phyloP scores from a whole-genome alignment of 1,140 invertebrate genomes.

The Drosophila mojavensis region DNA sequence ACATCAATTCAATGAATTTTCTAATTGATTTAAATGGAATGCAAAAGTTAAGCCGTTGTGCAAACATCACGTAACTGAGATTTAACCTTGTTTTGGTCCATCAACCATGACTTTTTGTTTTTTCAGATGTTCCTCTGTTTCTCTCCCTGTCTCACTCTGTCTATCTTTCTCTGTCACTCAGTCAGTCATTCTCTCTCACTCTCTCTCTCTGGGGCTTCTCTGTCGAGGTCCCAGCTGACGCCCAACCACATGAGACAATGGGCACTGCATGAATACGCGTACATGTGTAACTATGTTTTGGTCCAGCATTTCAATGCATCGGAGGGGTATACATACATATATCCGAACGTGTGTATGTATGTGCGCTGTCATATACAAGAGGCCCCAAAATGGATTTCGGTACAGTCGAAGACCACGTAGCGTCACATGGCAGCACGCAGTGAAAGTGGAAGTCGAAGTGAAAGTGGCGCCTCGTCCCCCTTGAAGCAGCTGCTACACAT shows the following conservation, averaged over 20 bases:
- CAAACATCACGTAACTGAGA: slow-evolving; percentile 64
- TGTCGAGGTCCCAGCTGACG: slow-evolving; percentile 43
- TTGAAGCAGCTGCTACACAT: slow-evolving; percentile 42
- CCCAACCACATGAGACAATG: slow-evolving; percentile 57
- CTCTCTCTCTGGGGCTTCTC: not conserved
- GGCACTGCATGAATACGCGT: slow-evolving; percentile 54
- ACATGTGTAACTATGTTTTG: slow-evolving; percentile 72
- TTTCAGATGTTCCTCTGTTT: slow-evolving; percentile 7
- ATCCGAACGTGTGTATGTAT: not conserved
- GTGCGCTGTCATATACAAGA: not conserved
- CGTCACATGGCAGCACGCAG: slow-evolving; percentile 56
- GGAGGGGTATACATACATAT: not conserved
- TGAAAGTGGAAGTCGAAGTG: slow-evolving; percentile 70
- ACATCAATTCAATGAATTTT: not conserved
- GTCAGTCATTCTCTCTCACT: not conserved
- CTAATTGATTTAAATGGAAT: slow-evolving; percentile 42
- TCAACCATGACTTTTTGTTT: slow-evolving; percentile 36
- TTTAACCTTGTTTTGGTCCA: slow-evolving; percentile 60
- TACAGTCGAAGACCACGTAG: slow-evolving; percentile 54
- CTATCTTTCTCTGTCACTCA: not conserved
- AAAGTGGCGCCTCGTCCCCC: slow-evolving; percentile 53
- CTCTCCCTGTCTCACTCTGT: not conserved
- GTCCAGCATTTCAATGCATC: slow-evolving; percentile 69
- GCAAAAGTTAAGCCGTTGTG: not conserved
- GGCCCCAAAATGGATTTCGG: slow-evolving; percentile 57